Evolutionary conservation across 2,797 vertebrate species (phyloP), one percentile per base, ranked within the genome.

Genomic region (Podarcis lilfordi): DNA sequence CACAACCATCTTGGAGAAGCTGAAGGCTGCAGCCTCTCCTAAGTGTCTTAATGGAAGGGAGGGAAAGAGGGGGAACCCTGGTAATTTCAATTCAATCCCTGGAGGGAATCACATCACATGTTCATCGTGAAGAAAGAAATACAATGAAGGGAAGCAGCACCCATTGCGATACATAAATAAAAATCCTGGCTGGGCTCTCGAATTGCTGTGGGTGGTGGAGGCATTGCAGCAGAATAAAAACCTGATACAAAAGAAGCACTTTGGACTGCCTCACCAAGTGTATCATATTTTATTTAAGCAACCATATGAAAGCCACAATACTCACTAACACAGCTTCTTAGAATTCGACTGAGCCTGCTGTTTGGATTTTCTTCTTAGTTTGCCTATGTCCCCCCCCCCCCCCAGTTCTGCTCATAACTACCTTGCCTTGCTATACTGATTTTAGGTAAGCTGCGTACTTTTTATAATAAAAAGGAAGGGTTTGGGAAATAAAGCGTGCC

Each of bases 31-130:
- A 86, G 71, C 29, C 25, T 91, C 64, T 80, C 45, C 59, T 80
- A 86, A 89, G 86, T 78, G 37, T 85, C 55, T 92, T 91, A 90
- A 86, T 76, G 82, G 79, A 93, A 80, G 81, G 8, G 17, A 11
- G n/a, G 40, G 17, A 64, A 8, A 5, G 10, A 4, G 40, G n/a
- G 13, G 3, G 40, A 37, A 9, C 23, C 43, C n/a, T 83, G 61
- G 80, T 81, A 86, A 87, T 66, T 66, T 66, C 59, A 88, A 83
- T 69, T 69, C 76, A 84, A 84, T 93, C 85, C 87, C 85, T 81
- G 71, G 69, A 84, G 85, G 40, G 82, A 84, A 80, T 17, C 91
- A 74, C 78, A 82, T 88, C 92, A 83, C 5, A 80, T 45, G 81
- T 90, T 74, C 61, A 29, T 69, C 40, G 29, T 43, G 72, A 43